Evolutionary conservation across 2,888 invertebrate genomes (phyloP).

Genomic region (Chydorus sphaericus): DNA sequence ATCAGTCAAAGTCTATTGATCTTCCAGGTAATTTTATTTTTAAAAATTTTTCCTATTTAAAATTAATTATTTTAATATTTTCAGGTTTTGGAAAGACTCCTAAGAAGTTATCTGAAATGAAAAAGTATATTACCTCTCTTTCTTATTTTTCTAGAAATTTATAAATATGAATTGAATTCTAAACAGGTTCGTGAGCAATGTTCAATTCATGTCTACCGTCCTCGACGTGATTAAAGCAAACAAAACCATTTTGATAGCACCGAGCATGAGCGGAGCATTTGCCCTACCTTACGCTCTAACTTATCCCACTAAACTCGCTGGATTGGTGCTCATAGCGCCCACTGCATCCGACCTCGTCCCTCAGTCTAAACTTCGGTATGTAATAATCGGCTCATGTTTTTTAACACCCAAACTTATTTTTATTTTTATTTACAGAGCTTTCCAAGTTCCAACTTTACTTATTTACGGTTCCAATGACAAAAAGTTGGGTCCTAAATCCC

Average conservation of each 20-base stretch:
- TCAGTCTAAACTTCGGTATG: background rate
- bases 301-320: slow-evolving; percentile 26
- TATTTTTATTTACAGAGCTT: slow-evolving; percentile 13
- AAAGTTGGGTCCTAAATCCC: slow-evolving; percentile 25
- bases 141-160: background rate
- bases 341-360: slow-evolving; percentile 23
- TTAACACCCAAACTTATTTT: background rate
- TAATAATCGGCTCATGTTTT: background rate
- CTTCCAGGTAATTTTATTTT: slow-evolving; percentile 31
- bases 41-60: background rate
- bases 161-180: background rate
- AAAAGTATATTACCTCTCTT: background rate
- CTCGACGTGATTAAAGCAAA: slow-evolving; percentile 19
- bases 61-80: background rate
- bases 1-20: slow-evolving; percentile 32
- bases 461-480: slow-evolving; percentile 33
- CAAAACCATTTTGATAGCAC: slow-evolving; percentile 31
- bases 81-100: too few relatives aligned
- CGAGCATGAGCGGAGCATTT: slow-evolving; percentile 35
- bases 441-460: slow-evolving; percentile 32
- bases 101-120: background rate
- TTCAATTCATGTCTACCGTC: slow-evolving; percentile 25
- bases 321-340: slow-evolving; percentile 32
- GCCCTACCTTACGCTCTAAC: slow-evolving; percentile 30
- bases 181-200: slow-evolving; percentile 17